phyloP scores from a whole-genome alignment of 1,140 invertebrate genomes.

The Drosophila baimaii region DNA sequence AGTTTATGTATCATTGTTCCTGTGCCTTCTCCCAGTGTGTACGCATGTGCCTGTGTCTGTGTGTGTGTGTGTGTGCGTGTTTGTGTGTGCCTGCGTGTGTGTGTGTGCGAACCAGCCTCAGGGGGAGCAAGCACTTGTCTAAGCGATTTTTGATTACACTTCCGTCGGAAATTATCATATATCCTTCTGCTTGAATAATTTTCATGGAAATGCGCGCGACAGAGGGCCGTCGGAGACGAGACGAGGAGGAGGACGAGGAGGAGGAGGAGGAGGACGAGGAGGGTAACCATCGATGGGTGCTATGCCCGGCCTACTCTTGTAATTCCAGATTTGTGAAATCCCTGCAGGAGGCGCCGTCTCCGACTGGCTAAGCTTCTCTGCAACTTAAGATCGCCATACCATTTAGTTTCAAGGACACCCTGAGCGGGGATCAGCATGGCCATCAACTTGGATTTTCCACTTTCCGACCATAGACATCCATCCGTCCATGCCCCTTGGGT shows the following conservation, averaged over 20 bases:
- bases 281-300: conserved; percentile 5
- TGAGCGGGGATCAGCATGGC: not conserved
- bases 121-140: conserved; percentile 60
- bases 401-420: not conserved
- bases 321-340: not conserved
- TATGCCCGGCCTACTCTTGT: conserved; percentile 3
- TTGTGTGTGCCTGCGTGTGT: conserved; percentile 5
- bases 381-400: not conserved
- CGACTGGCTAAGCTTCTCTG: not conserved
- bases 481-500: too few species aligned
- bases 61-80: conserved; percentile 3
- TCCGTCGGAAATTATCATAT: conserved; percentile 85
- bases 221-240: not conserved
- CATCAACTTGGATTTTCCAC: too few species aligned
- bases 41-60: not conserved
- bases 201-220: conserved; percentile 74
- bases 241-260: conserved; percentile 1
- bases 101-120: not conserved
- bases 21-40: conserved; percentile 1
- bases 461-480: too few species aligned
- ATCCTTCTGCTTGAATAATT: conserved; percentile 84
- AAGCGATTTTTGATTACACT: conserved; percentile 85
- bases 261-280: not conserved
- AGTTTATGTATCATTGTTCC: conserved; percentile 12
- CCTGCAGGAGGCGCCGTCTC: not conserved